A percentile compares a stretch with the other conserved stretches of the same genome.
Conservation (phyloP, 2,888 invertebrate species). For the Drosophila incognita region DNA sequence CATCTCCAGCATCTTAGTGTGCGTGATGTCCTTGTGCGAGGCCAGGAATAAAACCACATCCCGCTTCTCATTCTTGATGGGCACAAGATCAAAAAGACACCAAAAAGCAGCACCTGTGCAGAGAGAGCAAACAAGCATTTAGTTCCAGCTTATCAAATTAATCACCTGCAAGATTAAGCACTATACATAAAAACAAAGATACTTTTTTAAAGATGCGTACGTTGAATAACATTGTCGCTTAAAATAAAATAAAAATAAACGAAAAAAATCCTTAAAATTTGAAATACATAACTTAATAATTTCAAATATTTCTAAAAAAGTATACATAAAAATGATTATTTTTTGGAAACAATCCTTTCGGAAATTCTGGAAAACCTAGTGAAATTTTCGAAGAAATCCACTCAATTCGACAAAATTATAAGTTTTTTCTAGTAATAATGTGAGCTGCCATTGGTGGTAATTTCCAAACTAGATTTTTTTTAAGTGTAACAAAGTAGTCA, state of each 20-base stretch:
- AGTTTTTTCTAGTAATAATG: not conserved
- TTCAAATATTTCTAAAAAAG: not conserved
- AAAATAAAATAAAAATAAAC: not conserved
- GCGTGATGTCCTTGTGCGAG: conserved; percentile 98
- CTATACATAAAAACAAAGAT: not conserved
- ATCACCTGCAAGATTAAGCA: not conserved
- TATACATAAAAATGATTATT: too few relatives aligned
- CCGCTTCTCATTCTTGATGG: conserved; percentile 98
- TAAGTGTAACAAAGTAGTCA: not conserved
- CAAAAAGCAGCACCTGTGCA: conserved; percentile 94
- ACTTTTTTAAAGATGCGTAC: not conserved
- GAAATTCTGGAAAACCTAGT: too few relatives aligned
- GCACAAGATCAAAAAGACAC: conserved; percentile 98
- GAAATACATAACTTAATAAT: not conserved
- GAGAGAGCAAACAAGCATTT: not conserved
- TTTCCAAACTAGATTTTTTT: not conserved
- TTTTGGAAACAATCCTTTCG: not conserved
- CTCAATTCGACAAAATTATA: not conserved
- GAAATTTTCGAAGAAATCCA: too few relatives aligned
- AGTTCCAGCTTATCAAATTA: not conserved
- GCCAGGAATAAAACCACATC: conserved; percentile 98
- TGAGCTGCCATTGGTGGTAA: too few relatives aligned
- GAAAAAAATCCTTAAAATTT: not conserved
- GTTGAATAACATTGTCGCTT: not conserved
- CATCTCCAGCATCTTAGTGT: conserved; percentile 95